phyloP scores from a whole-genome alignment of 2,888 invertebrate genomes.

The Ypsolopha scabrella region DNA sequence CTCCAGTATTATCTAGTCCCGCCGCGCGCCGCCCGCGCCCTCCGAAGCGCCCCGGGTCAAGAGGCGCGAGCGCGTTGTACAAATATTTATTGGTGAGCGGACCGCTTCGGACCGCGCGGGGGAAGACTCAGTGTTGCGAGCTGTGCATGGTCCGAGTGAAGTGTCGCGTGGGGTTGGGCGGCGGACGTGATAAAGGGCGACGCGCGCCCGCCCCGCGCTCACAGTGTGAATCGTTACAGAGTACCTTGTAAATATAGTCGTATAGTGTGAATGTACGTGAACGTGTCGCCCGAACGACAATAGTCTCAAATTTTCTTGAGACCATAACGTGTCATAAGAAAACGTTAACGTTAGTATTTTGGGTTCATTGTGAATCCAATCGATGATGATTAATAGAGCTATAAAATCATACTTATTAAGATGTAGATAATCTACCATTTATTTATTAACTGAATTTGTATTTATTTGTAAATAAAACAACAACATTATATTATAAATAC shows the following conservation, averaged over 20 bases:
- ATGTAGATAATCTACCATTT: slow-evolving; percentile 71
- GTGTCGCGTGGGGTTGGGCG: slow-evolving; percentile 47
- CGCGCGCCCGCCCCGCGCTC: slow-evolving; percentile 34
- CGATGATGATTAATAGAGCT: slow-evolving; percentile 67
- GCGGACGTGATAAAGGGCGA: slow-evolving; percentile 31
- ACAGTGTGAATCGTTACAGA: slow-evolving; percentile 55
- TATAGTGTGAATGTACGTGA: slow-evolving; percentile 71
- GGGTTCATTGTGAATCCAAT: slow-evolving; percentile 55
- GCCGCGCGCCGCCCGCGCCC: slow-evolving; percentile 53
- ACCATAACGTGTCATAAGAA: slow-evolving; percentile 67
- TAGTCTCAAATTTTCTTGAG: slow-evolving; percentile 70
- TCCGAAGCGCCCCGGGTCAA: slow-evolving; percentile 44
- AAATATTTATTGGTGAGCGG: slow-evolving; percentile 68
- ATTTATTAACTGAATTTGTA: slow-evolving; percentile 72
- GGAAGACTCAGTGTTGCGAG: slow-evolving; percentile 44
- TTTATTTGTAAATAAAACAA: slow-evolving; percentile 71
- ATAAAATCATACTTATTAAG: slow-evolving; percentile 68
- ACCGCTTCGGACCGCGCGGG: slow-evolving; percentile 51
- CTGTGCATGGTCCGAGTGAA: slow-evolving; percentile 45
- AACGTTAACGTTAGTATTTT: slow-evolving; percentile 69
- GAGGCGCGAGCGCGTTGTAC: slow-evolving; percentile 72
- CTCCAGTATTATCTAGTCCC: slow-evolving; percentile 80
- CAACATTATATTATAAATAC: slow-evolving; percentile 70
- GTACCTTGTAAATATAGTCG: slow-evolving; percentile 68
- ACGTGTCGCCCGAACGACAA: slow-evolving; percentile 69